phyloP scores from a whole-genome alignment of 2,113 vertebrate genomes.

The Mesitornis unicolor region DNA sequence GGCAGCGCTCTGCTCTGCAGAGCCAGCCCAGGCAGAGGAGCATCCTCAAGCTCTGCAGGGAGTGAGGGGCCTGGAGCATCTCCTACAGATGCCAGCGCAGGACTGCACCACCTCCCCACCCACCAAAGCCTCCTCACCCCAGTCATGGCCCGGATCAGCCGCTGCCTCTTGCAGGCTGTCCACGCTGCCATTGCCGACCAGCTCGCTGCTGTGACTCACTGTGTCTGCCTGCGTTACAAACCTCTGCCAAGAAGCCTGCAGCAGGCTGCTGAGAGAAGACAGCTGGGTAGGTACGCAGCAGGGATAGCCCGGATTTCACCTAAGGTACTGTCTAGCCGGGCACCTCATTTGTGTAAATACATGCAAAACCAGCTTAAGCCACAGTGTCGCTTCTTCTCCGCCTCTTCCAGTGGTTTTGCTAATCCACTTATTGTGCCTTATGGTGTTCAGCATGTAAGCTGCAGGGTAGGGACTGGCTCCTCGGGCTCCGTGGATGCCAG shows the following conservation, averaged over 20 bases:
- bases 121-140: background rate
- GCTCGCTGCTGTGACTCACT: background rate
- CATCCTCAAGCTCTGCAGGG: background rate
- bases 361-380: constrained; percentile 1
- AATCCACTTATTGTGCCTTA: background rate
- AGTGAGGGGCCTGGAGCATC: background rate
- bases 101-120: background rate
- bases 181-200: rapidly evolving
- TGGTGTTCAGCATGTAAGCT: background rate
- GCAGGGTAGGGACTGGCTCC: background rate
- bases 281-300: background rate
- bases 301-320: background rate
- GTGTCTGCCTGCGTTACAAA: background rate
- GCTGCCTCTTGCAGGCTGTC: background rate
- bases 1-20: background rate
- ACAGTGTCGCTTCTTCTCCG: background rate
- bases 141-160: rapidly evolving
- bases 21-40: background rate
- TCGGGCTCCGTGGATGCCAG: rapidly evolving
- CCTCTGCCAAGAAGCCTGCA: background rate
- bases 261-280: background rate
- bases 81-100: background rate
- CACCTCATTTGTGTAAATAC: background rate
- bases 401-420: background rate
- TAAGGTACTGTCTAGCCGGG: background rate